Percentiles rank a stretch among this genome's conserved stretches.
These are phyloP conservation scores for Potamarius usumacintae DNA, from an alignment of 2,113 vertebrate species.

Conservation along the genomic window DNA sequence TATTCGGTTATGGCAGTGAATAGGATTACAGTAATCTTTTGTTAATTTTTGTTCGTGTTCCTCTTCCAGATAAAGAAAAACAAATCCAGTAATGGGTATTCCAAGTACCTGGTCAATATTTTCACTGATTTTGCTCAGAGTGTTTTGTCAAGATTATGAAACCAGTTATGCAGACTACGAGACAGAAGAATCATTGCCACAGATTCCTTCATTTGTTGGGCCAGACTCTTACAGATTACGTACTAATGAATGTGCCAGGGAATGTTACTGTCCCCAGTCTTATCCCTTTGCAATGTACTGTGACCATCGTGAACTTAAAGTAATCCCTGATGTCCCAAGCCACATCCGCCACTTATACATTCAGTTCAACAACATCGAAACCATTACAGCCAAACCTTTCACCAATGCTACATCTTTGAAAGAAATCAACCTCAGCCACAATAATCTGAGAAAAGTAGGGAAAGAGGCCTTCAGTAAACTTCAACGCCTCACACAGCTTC, in stretches of 20 bases:
- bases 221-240: constrained; percentile 51
- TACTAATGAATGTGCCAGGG: constrained; percentile 66
- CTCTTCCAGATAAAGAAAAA: constrained; percentile 58
- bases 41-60: constrained; percentile 2
- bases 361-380: constrained; percentile 79
- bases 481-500: constrained; percentile 71
- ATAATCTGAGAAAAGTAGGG: constrained; percentile 78
- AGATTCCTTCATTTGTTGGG: constrained; percentile 55
- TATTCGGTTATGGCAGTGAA: background rate
- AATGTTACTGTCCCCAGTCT: constrained; percentile 77
- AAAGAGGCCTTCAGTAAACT: constrained; percentile 71
- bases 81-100: constrained; percentile 63
- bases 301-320: constrained; percentile 74
- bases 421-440: constrained; percentile 80
- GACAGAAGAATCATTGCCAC: constrained; percentile 57
- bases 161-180: constrained; percentile 66
- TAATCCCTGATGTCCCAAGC: constrained; percentile 74
- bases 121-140: constrained; percentile 58
- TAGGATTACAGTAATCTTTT: background rate
- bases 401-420: constrained; percentile 73
- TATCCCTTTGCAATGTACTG: constrained; percentile 80
- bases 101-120: constrained; percentile 55
- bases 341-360: constrained; percentile 77
- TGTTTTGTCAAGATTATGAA: constrained; percentile 70
- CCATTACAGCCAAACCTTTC: constrained; percentile 70